Percentiles rank a stretch among this genome's conserved stretches.
phyloP scores from a whole-genome alignment of 2,888 invertebrate genomes.

The Neoascia interrupta region DNA sequence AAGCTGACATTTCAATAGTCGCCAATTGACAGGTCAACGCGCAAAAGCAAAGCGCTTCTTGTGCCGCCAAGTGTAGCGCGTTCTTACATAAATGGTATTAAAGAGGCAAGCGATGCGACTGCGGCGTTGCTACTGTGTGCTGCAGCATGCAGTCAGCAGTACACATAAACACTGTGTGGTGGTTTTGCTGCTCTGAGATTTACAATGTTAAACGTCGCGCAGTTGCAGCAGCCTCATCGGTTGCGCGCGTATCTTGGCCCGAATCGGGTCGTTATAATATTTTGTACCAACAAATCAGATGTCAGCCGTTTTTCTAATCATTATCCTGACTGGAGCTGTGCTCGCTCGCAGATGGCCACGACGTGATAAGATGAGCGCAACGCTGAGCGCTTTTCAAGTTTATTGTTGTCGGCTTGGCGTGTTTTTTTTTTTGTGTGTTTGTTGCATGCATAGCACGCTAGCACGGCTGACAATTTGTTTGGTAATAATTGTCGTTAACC shows the following conservation, averaged over 20 bases:
- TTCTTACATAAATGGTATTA: conserved; percentile 52
- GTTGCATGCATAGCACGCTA: conserved; percentile 24
- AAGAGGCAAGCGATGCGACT: conserved; percentile 36
- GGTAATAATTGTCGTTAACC: conserved; percentile 79
- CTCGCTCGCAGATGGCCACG: conserved; percentile 55
- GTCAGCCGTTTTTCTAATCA: conserved; percentile 78
- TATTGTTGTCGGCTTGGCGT: conserved; percentile 43
- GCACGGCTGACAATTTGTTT: conserved; percentile 78
- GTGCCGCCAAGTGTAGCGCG: conserved; percentile 67
- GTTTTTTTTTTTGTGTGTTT: neutral
- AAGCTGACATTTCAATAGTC: conserved; percentile 79
- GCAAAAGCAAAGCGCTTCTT: conserved; percentile 71
- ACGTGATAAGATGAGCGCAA: conserved; percentile 57
- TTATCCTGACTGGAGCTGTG: conserved; percentile 71
- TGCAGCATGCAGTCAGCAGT: too few relatives aligned
- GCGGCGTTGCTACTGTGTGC: conserved; percentile 1
- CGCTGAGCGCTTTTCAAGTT: conserved; percentile 59
- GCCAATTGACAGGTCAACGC: conserved; percentile 79
- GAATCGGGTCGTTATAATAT: conserved; percentile 79
- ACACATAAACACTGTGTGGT: conserved; percentile 14
- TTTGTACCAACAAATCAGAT: conserved; percentile 78
- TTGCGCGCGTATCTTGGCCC: conserved; percentile 65
- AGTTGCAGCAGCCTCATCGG: conserved; percentile 51
- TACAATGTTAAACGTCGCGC: conserved; percentile 62
- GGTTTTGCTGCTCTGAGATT: conserved; percentile 52